These are phyloP conservation scores for Harpagoxenus sublaevis DNA, from an alignment of 2,888 invertebrate genomes.

Conservation along the genomic window DNA sequence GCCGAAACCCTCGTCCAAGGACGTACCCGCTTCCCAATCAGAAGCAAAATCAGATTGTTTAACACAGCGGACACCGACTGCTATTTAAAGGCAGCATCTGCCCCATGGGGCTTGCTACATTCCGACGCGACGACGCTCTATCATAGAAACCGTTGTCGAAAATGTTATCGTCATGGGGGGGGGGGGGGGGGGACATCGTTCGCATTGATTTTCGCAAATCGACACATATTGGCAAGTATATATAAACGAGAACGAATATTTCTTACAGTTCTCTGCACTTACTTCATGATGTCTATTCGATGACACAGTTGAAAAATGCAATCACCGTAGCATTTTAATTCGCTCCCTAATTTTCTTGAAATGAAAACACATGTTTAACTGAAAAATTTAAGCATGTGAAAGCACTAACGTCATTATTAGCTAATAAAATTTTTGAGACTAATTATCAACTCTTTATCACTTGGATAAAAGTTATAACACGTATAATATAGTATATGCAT, in stretches of 20 bases:
- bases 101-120: constrained; percentile 63
- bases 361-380: neutral
- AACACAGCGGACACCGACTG: constrained; percentile 84
- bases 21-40: constrained; percentile 81
- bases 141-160: constrained; percentile 19
- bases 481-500: neutral
- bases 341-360: neutral
- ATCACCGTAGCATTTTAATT: neutral
- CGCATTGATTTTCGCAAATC: neutral
- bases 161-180: constrained; percentile 9
- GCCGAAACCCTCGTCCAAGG: constrained; percentile 70
- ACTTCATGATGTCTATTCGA: neutral
- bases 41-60: constrained; percentile 85
- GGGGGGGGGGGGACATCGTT: constrained; percentile 12
- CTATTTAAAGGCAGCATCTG: constrained; percentile 85
- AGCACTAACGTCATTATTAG: neutral
- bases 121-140: constrained; percentile 42
- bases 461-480: neutral
- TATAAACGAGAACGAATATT: neutral
- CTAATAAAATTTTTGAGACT: neutral
- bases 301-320: neutral
- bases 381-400: neutral
- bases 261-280: neutral
- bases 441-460: neutral
- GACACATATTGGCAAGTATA: constrained; percentile 5